Evolutionary conservation across 2,797 vertebrate species (phyloP), one percentile per base, ranked within the genome.

Genomic region (Hylomyscus alleni): DNA sequence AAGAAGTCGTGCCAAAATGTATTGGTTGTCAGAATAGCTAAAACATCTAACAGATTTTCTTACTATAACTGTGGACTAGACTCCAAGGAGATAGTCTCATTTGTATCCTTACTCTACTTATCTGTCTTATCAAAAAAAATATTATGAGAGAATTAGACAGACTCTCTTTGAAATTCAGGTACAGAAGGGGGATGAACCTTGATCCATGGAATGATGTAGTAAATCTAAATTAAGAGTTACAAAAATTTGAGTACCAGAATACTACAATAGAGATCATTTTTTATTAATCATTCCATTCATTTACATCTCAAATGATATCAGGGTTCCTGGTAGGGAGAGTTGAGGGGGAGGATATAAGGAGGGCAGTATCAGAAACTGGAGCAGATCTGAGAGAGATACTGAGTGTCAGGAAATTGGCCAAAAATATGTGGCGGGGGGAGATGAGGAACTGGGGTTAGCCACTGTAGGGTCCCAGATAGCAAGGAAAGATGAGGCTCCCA

Each of bases 11-110:
- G 76, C 22, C 76, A 94, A 88, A 84, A 4, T 58, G 89, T 50
- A 34, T 60, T 92, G 29, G 76, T n/a, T 56, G 78, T 75, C 34
- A 86, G 50, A 88, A 92, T 73, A 29, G 73, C 54, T 83, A 73
- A 72, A 86, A 29, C 14, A 69, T 77, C 54, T 65, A 76, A 52
- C 17, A 92, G 73, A 91, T 84, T 89, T 91, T 82, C 34, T 95
- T 24, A 34, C 89, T 19, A 34, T 86, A 86, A 44, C 76, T 73
- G 72, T 96, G 12, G 9, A 84, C 17, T 62, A 29, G 17, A 54
- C 54, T 77, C 31, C 56, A 92, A 58, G 26, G 37, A 76, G 7
- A 89, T 78, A 44, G 2, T 67, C 47, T 72, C 34, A 89, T 65
- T 77, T 58, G n/a, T 58, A 3, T 6, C 10, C 31, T 26, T 92